These are phyloP conservation scores for Bryconaethiops microstoma DNA, from an alignment of 2,797 vertebrate genomes.

Conservation along the genomic window DNA sequence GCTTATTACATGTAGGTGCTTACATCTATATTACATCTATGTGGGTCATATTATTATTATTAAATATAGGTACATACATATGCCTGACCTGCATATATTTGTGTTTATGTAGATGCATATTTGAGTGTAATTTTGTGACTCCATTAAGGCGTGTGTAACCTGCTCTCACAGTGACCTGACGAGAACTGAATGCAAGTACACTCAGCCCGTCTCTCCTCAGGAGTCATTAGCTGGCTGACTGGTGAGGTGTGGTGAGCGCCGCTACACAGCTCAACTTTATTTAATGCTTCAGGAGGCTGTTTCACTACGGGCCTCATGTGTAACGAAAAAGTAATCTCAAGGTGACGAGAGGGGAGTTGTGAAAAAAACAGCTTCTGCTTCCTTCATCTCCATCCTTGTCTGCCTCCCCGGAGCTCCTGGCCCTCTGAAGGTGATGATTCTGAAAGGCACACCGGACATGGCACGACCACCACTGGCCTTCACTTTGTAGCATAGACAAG, in stretches of 20 bases:
- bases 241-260: slow-evolving; percentile 59
- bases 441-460: slow-evolving; percentile 32
- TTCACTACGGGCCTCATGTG: slow-evolving; percentile 63
- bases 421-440: slow-evolving; percentile 46
- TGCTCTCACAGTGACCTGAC: slow-evolving; percentile 49
- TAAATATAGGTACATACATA: neutral
- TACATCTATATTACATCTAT: neutral
- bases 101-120: slow-evolving; percentile 2
- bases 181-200: slow-evolving; percentile 34
- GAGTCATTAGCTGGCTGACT: slow-evolving; percentile 64
- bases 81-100: neutral
- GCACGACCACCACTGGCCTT: slow-evolving; percentile 13
- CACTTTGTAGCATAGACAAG: neutral
- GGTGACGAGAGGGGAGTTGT: slow-evolving; percentile 52
- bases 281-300: slow-evolving; percentile 67
- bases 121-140: slow-evolving; percentile 2
- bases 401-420: slow-evolving; percentile 42
- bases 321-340: slow-evolving; percentile 67
- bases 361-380: slow-evolving; percentile 22
- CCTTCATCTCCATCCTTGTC: slow-evolving; percentile 46
- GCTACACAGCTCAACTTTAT: slow-evolving; percentile 65
- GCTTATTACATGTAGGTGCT: too few relatives aligned
- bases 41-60: neutral
- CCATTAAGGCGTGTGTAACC: slow-evolving; percentile 26
- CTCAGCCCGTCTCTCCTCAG: slow-evolving; percentile 46